A percentile compares a stretch with the other conserved stretches of the same genome.
Conservation (phyloP, 2,888 invertebrate species). For the Orchesella flavescens region DNA sequence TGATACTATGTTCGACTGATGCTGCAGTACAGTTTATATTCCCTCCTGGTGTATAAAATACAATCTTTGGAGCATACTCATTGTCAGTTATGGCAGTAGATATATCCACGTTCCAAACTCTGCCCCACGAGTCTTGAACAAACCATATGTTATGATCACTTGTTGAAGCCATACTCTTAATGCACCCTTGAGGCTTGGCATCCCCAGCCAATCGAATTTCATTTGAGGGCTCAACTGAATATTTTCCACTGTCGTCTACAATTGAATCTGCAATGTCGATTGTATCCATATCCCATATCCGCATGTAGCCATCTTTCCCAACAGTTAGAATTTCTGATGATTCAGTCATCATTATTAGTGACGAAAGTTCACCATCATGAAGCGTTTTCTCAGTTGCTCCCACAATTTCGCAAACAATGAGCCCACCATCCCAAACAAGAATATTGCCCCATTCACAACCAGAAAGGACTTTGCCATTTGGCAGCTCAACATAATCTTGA, state of each 20-base stretch:
- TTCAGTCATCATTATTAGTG: conserved; percentile 77
- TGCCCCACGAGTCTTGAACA: conserved; percentile 87
- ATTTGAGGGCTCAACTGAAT: conserved; percentile 90
- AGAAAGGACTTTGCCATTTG: conserved; percentile 91
- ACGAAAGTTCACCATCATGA: conserved; percentile 84
- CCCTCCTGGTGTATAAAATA: conserved; percentile 85
- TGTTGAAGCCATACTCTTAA: conserved; percentile 74
- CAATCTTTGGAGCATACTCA: conserved; percentile 75
- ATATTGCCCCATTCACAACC: conserved; percentile 94
- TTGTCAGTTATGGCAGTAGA: conserved; percentile 76
- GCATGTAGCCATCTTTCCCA: conserved; percentile 84
- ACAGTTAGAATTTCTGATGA: conserved; percentile 78
- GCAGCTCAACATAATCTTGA: conserved; percentile 86
- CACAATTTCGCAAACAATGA: conserved; percentile 89
- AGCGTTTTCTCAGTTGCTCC: conserved; percentile 83
- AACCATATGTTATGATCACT: conserved; percentile 43
- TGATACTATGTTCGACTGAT: conserved; percentile 81
- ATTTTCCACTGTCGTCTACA: conserved; percentile 82
- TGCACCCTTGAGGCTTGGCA: conserved; percentile 77
- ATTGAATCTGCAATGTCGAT: conserved; percentile 90
- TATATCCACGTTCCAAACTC: conserved; percentile 84
- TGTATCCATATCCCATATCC: conserved; percentile 92
- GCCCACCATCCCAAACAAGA: conserved; percentile 90
- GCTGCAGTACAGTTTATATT: conserved; percentile 81
- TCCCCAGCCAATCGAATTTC: conserved; percentile 81